phyloP scores from a whole-genome alignment of 2,888 invertebrate species.

The Atethmia centrago region DNA sequence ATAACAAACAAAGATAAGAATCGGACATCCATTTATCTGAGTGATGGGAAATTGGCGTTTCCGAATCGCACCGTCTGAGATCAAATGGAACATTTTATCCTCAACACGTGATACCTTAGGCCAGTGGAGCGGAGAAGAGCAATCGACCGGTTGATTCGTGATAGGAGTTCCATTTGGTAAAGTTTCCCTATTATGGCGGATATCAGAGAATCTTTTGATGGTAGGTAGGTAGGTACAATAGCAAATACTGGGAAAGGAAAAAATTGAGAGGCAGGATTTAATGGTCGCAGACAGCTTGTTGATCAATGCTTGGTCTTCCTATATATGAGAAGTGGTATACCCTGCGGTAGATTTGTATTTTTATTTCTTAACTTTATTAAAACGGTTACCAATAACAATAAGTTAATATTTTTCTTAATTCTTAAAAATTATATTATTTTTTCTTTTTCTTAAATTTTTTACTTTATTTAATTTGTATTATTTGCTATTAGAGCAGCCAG shows the following conservation, averaged over 20 bases:
- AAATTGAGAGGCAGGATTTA: slow-evolving; percentile 1
- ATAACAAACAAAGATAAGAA: slow-evolving; percentile 47
- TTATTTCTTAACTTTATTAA: neutral
- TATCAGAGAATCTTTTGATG: slow-evolving; percentile 14
- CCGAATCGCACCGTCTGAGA: slow-evolving; percentile 45
- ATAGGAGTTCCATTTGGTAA: slow-evolving; percentile 34
- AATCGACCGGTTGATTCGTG: slow-evolving; percentile 53
- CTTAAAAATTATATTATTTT: too few species aligned
- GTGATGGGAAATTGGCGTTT: slow-evolving; percentile 64
- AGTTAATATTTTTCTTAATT: too few species aligned
- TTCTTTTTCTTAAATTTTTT: too few species aligned
- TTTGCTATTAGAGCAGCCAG: neutral
- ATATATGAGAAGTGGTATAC: neutral
- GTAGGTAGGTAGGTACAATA: neutral
- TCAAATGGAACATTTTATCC: slow-evolving; percentile 40
- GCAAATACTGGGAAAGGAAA: neutral
- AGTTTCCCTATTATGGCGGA: slow-evolving; percentile 31
- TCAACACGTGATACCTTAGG: slow-evolving; percentile 53
- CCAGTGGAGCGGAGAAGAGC: slow-evolving; percentile 54
- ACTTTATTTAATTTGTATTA: neutral
- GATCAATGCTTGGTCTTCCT: neutral
- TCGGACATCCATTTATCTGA: slow-evolving; percentile 56
- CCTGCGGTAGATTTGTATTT: neutral
- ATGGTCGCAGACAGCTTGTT: neutral
- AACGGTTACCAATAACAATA: neutral